Conservation (phyloP, 2,797 vertebrate species). For the Acanthopagrus latus region DNA sequence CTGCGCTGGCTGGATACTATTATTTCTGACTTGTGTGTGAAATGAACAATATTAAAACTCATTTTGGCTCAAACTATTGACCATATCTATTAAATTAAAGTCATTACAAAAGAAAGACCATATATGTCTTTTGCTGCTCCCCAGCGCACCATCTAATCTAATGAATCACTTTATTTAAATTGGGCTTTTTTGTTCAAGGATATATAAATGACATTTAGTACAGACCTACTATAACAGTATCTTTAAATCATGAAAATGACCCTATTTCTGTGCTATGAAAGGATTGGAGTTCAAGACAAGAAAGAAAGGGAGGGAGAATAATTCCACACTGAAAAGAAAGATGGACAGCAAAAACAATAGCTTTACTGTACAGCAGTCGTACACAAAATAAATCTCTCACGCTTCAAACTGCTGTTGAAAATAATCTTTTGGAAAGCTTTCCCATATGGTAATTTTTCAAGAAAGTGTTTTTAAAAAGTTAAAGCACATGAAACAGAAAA, state of each 20-base stretch:
- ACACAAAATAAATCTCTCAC: constrained; percentile 5
- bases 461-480: not conserved
- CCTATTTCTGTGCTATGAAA: not conserved
- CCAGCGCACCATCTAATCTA: too few species aligned
- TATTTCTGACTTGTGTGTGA: too few species aligned
- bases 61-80: too few species aligned
- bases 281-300: not conserved
- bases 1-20: too few species aligned
- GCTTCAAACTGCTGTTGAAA: constrained; percentile 16
- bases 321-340: constrained; percentile 7
- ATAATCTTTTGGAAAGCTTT: constrained; percentile 13
- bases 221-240: too few species aligned
- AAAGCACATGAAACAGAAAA: not conserved
- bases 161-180: too few species aligned
- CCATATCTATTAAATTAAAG: too few species aligned
- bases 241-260: not conserved
- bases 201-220: too few species aligned
- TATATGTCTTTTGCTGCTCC: too few species aligned
- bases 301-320: not conserved
- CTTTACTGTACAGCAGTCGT: not conserved
- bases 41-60: too few species aligned
- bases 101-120: too few species aligned
- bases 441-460: not conserved
- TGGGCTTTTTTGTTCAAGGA: too few species aligned
- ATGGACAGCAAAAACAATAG: constrained; percentile 1